Percentiles rank a stretch among this genome's conserved stretches.
phyloP scores from a whole-genome alignment of 2,888 invertebrate genomes.

The Ophonus ardosiacus region DNA sequence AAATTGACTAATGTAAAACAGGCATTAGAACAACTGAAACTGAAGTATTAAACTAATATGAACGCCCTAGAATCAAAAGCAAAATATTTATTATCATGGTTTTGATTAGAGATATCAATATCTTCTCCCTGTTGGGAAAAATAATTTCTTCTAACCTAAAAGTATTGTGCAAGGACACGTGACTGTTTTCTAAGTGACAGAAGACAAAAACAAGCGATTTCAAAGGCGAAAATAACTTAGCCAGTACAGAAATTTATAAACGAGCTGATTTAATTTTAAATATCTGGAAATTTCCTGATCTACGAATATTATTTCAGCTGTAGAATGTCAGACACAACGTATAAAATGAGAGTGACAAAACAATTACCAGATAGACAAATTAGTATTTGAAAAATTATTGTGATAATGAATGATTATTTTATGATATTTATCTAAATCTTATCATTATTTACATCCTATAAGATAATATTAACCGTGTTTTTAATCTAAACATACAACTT shows the following conservation, averaged over 20 bases:
- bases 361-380: neutral
- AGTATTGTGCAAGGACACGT: constrained; percentile 32
- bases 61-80: too few species aligned
- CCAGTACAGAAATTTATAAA: constrained; percentile 11
- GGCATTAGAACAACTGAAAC: too few species aligned
- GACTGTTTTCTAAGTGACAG: constrained; percentile 34
- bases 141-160: neutral
- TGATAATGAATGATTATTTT: too few species aligned
- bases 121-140: neutral
- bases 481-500: too few species aligned
- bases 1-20: too few species aligned
- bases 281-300: constrained; percentile 40
- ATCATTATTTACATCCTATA: too few species aligned
- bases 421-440: too few species aligned
- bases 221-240: constrained; percentile 21
- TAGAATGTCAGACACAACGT: neutral
- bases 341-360: neutral
- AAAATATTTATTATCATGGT: too few species aligned
- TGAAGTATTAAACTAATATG: too few species aligned
- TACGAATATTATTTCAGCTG: constrained; percentile 14
- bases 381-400: neutral
- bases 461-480: too few species aligned
- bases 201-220: constrained; percentile 14
- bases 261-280: constrained; percentile 31
- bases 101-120: neutral